Percentiles rank a stretch among this genome's conserved stretches.
Conservation (phyloP, 2,888 invertebrate genomes). For the Hoplodrina blanda region DNA sequence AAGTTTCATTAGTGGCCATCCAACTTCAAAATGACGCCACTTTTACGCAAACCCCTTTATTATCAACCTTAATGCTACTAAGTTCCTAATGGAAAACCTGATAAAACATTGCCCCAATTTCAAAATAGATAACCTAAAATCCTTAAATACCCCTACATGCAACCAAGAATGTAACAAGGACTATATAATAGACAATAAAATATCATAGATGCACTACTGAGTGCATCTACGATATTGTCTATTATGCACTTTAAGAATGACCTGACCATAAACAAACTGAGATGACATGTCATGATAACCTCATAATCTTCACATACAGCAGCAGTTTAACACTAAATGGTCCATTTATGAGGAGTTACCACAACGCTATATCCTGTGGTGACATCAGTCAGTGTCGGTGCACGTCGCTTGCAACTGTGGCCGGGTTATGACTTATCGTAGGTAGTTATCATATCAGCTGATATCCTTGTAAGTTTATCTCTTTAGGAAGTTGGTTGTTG, state of each 20-base stretch:
- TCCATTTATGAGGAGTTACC: neutral
- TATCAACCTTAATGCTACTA: no score
- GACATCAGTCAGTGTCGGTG: slow-evolving; percentile 29
- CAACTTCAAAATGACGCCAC: no score
- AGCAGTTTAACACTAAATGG: slow-evolving; percentile 8
- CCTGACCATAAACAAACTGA: neutral
- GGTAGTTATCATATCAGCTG: slow-evolving; percentile 1
- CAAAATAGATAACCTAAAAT: no score
- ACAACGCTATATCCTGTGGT: slow-evolving; percentile 1
- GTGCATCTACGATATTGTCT: neutral
- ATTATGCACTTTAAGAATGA: neutral
- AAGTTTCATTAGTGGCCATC: no score
- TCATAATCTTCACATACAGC: neutral
- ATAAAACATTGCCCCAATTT: no score
- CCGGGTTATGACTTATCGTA: slow-evolving; percentile 9
- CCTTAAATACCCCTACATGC: no score
- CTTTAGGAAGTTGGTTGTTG: slow-evolving; percentile 13
- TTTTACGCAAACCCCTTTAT: no score
- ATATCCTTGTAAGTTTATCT: slow-evolving; percentile 28
- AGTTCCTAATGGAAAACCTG: no score
- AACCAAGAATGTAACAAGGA: neutral
- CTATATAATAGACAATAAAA: no score
- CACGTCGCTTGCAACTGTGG: neutral
- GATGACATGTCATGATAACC: slow-evolving; percentile 1
- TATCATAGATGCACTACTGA: neutral